Evolutionary conservation across 2,797 vertebrate genomes (phyloP).

Genomic region (Lophotriccus pileatus): DNA sequence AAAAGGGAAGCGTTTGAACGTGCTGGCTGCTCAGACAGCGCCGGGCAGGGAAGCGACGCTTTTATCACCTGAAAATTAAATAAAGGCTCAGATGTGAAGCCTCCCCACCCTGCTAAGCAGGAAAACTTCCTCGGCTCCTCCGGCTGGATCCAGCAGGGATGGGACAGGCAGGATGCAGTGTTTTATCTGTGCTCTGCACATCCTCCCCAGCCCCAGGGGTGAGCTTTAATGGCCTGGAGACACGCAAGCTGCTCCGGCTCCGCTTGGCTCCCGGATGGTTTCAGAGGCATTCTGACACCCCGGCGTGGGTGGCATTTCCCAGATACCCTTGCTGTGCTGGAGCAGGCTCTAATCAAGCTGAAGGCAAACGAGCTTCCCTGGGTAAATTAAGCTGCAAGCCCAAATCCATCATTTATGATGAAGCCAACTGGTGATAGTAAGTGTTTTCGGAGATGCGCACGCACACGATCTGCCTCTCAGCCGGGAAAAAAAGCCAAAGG

Average conservation of each 20-base stretch:
- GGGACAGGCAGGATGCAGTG: neutral
- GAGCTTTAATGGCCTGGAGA: slow-evolving; percentile 34
- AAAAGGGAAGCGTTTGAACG: neutral
- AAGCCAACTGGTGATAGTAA: neutral
- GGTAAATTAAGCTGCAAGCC: neutral
- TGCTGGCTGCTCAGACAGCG: neutral
- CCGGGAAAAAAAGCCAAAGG: neutral
- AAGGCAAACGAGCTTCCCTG: neutral
- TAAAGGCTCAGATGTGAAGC: slow-evolving; percentile 31
- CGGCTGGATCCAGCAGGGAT: neutral
- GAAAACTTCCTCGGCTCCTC: slow-evolving; percentile 42
- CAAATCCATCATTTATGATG: neutral
- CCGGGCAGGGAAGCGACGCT: neutral
- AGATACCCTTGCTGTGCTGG: neutral
- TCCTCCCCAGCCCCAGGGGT: slow-evolving; percentile 46
- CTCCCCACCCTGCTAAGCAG: slow-evolving; percentile 49
- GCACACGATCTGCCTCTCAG: neutral
- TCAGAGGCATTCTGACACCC: slow-evolving; percentile 21
- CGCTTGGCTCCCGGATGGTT: neutral
- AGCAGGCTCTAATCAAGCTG: neutral
- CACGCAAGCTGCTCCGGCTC: neutral
- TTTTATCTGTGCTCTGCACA: slow-evolving; percentile 9
- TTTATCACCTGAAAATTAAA: slow-evolving; percentile 49
- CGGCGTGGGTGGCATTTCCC: slow-evolving; percentile 9
- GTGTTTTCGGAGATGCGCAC: neutral